These are phyloP conservation scores for Salminus brasiliensis DNA, from an alignment of 2,113 vertebrate species.

Conservation along the genomic window DNA sequence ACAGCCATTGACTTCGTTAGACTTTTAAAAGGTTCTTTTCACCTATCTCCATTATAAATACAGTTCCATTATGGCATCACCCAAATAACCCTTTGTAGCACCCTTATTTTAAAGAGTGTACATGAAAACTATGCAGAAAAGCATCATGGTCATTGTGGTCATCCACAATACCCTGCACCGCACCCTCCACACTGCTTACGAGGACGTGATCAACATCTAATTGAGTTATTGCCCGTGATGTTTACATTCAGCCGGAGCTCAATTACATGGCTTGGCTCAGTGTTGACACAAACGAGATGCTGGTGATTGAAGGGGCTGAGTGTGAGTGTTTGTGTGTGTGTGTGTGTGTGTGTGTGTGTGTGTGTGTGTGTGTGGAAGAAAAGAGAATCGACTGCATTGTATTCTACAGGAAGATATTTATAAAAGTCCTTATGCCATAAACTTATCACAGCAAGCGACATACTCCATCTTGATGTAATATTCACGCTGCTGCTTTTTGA, in stretches of 20 bases:
- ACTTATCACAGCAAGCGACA: neutral
- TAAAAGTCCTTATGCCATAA: neutral
- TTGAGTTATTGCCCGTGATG: slow-evolving; percentile 23
- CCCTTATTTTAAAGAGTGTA: neutral
- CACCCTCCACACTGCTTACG: neutral
- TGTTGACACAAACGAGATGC: slow-evolving; percentile 44
- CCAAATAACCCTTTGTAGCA: too few relatives aligned
- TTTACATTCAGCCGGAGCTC: slow-evolving; percentile 39
- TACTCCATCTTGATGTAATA: neutral
- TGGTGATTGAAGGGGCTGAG: slow-evolving; percentile 20
- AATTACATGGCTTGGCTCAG: slow-evolving; percentile 37
- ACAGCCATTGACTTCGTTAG: too few relatives aligned
- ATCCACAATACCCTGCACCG: neutral
- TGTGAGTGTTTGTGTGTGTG: neutral
- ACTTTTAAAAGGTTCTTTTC: too few relatives aligned
- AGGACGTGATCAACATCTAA: slow-evolving; percentile 14
- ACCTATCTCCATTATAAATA: too few relatives aligned
- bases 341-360: neutral
- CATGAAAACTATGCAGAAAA: neutral
- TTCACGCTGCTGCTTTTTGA: neutral
- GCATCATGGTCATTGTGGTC: too few relatives aligned
- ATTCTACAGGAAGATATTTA: slow-evolving; percentile 7
- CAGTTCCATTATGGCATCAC: too few relatives aligned
- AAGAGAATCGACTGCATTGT: slow-evolving; percentile 2
- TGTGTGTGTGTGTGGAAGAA: neutral